Base-by-base conservation (phyloP, 2,888 invertebrate species). In the Athripsodes cinereus region DNA sequence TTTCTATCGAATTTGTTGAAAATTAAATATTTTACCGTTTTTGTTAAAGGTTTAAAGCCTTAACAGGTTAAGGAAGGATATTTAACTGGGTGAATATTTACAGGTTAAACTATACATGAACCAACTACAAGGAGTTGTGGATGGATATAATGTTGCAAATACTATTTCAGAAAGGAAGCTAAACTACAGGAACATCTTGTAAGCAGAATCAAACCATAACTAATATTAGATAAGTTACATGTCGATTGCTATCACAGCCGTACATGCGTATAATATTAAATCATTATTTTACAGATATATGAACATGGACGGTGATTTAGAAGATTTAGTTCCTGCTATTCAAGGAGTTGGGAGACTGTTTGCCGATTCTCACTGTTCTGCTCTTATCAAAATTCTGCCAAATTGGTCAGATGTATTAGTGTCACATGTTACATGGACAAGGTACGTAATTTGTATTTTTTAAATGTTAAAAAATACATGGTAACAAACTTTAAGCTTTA, bases 381-480 rank as follows among this genome's bases (percentile, higher is more conserved):
- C 84, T 1, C 76, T 88, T 0, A 79, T 88, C 52, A 86, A 86
- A 69, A 69, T 86, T 53, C 72, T 85, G 61, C 81, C 83, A 0
- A 81, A 79, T 61, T 71, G 76, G 62, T 66, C 69, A 48, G 85
- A 87, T 65, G 69, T 88, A 1, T 84, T 79, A 68, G 76, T 80
- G 0, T 74, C 84, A 0, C 87, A 88, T 64, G 82, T 79, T 65
- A 85, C 87, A 0, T 87, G 87, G 87, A 80, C 76, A 67, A 73
- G 75, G 81, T 81, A 50, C 60, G 40, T 2, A 26, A 26, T 6
- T 10, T 26, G 10, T 6, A 26, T 26, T 26, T 6, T 26, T 26
- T 26, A 26, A 26, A 26, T 26, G 5, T 6, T 6, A 6, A 26
- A 26, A 26, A 6, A 26, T 26, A 6, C 26, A 26, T 26, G 10